Evolutionary conservation across 2,113 vertebrate genomes (phyloP), one percentile per base, ranked within the genome.

Genomic region (Puntigrus tetrazona): DNA sequence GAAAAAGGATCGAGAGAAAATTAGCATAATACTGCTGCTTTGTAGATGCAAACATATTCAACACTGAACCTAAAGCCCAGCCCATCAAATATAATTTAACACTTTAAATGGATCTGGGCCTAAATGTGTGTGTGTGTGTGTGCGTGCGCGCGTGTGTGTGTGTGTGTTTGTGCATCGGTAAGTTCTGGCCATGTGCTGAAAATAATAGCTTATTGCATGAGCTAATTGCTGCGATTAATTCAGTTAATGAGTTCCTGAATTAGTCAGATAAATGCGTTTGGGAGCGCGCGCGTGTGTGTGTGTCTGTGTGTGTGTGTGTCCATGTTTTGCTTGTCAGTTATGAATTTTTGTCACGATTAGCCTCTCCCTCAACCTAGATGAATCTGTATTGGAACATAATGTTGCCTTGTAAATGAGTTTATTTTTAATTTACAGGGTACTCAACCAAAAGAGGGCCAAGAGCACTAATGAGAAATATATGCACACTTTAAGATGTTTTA

Each of bases 221-320:
- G 31, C 80, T 82, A 82, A 82, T 82, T 82, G 65, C 80, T 82
- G 65, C 65, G 31, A 82, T 70, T 82, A 82, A 82, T 70, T 82
- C 65, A 70, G 29, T 70, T 82, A 82, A 82, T 82, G 80, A 82
- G 65, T 82, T 70, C 65, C 63, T 70, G 65, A 82, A 82, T 82
- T 82, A 72, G 80, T 52, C 45, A 82, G 80, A 82, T 82, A 82
- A 70, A 82, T 70, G 63, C 31, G 4, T 38, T 70, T 78, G 18
- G 2, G 27, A 31, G 73, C 31, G 73, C 52, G 3, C 11, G 47
- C 1, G 45, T 57, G 45, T 34, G 45, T 29, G 41, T 80, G 38
- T 31, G 57, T 43, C 36, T n/a, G 55, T 63, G 57, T 45, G 18
- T 52, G 55, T 38, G 77, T 41, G 77, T 78, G 74, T 77, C n/a